Evolutionary conservation across 2,888 invertebrate genomes (phyloP).

Genomic region (Boloria selene): DNA sequence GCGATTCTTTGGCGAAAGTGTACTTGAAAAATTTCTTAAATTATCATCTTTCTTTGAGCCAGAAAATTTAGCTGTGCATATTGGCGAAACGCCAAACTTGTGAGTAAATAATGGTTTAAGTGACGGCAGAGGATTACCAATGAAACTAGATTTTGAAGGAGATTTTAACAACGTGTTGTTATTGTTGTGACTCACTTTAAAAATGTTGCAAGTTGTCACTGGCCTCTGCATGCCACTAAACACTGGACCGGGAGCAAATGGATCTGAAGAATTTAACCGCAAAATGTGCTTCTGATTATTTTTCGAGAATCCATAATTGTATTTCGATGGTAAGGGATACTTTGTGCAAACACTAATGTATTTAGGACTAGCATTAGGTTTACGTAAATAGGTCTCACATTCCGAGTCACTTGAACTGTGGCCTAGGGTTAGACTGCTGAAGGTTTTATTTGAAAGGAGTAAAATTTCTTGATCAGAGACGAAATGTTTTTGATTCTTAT

Average conservation of each 20-base stretch:
- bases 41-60: conserved; percentile 63
- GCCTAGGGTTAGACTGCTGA: conserved; percentile 80
- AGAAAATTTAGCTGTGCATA: conserved; percentile 57
- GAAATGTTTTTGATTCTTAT: conserved; percentile 81
- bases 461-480: conserved; percentile 83
- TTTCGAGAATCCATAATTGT: conserved; percentile 69
- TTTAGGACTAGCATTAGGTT: conserved; percentile 70
- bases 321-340: conserved; percentile 69
- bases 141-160: conserved; percentile 59
- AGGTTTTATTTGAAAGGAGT: conserved; percentile 79
- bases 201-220: conserved; percentile 71
- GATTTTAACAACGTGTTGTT: conserved; percentile 72
- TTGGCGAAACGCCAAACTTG: conserved; percentile 75
- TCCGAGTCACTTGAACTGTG: conserved; percentile 81
- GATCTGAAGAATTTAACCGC: conserved; percentile 67
- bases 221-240: conserved; percentile 76
- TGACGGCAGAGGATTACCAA: conserved; percentile 64
- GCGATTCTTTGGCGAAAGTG: conserved; percentile 65
- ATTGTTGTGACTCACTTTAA: conserved; percentile 74
- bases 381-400: conserved; percentile 71
- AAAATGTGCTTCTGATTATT: conserved; percentile 64
- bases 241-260: conserved; percentile 78
- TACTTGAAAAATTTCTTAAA: conserved; percentile 55
- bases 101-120: conserved; percentile 73
- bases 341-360: conserved; percentile 74